phyloP scores from a whole-genome alignment of 1,140 invertebrate genomes.

The Phymastichus coffea region DNA sequence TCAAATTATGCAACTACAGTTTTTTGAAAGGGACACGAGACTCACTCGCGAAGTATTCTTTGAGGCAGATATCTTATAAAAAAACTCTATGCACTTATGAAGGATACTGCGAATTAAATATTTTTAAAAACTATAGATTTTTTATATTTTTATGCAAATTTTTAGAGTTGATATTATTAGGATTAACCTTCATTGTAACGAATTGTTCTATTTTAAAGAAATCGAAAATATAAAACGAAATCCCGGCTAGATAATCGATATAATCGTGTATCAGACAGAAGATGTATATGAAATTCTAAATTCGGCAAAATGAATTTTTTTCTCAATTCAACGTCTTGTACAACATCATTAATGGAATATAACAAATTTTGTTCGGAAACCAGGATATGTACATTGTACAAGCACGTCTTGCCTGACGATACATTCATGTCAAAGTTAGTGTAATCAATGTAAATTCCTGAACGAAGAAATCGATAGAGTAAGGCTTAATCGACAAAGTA shows the following conservation, averaged over 20 bases:
- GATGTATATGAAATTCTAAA: slow-evolving; percentile 29
- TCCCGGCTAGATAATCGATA: slow-evolving; percentile 24
- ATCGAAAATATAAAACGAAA: slow-evolving; percentile 25
- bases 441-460: neutral
- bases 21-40: slow-evolving; percentile 24
- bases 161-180: slow-evolving; percentile 32
- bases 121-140: slow-evolving; percentile 32
- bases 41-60: slow-evolving; percentile 31
- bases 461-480: too few relatives aligned
- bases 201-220: slow-evolving; percentile 32
- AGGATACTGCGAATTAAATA: slow-evolving; percentile 31
- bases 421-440: slow-evolving; percentile 14
- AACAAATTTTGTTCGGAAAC: slow-evolving; percentile 28
- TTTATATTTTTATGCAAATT: slow-evolving; percentile 33
- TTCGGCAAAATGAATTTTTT: slow-evolving; percentile 29
- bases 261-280: slow-evolving; percentile 29
- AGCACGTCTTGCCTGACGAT: slow-evolving; percentile 18
- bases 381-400: slow-evolving; percentile 23
- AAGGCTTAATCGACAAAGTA: too few relatives aligned
- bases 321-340: slow-evolving; percentile 24
- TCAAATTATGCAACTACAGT: slow-evolving; percentile 2
- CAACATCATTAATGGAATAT: slow-evolving; percentile 31
- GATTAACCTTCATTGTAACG: slow-evolving; percentile 32
- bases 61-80: slow-evolving; percentile 28
- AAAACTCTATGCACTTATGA: slow-evolving; percentile 29